Evolutionary conservation across 2,797 vertebrate genomes (phyloP), one percentile per base, ranked within the genome.

Genomic region (Rhinophrynus dorsalis): DNA sequence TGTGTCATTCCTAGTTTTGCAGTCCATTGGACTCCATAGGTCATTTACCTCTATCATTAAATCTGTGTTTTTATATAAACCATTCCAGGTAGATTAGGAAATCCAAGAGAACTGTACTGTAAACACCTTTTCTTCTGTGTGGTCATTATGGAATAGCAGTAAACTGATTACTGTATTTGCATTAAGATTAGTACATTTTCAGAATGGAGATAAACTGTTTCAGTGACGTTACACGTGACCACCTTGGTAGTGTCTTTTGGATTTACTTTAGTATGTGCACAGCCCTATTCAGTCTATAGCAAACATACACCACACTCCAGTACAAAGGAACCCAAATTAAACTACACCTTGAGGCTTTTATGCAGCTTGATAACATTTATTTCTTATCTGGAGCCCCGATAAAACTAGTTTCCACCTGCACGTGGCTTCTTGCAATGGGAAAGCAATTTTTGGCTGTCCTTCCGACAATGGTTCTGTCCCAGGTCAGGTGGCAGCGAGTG

Each of bases 391-490:
- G 58, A 74, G 15, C 26, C 40, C 26, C 60, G 40, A 59, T 68
- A 45, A 26, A 11, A 63, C 44, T 7, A 20, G 30, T 27, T 67
- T 2, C n/a, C 71, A 6, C 13, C 24, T 24, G n/a, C 29, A 18
- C 78, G 68, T 26, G 76, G 76, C 74, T 15, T 61, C 54, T 24
- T 0, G 7, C 20, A 37, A 10, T 15, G 20, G n/a, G 38, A 50
- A 21, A 63, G 38, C 74, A 54, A 42, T 70, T 86, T 82, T 87
- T 91, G 88, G 84, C 90, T 92, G 83, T 87, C 11, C 88, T 84
- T 78, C 85, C 89, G 80, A 89, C 86, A 82, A 86, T 90, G 90
- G 92, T 88, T 93, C 18, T 18, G 18, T 6, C 7, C 6, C 17
- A 8, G 18, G 15, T 45, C n/a, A n/a, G n/a, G n/a, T n/a, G n/a